Conservation (phyloP, 2,888 invertebrate species). For the Cabera pusaria region DNA sequence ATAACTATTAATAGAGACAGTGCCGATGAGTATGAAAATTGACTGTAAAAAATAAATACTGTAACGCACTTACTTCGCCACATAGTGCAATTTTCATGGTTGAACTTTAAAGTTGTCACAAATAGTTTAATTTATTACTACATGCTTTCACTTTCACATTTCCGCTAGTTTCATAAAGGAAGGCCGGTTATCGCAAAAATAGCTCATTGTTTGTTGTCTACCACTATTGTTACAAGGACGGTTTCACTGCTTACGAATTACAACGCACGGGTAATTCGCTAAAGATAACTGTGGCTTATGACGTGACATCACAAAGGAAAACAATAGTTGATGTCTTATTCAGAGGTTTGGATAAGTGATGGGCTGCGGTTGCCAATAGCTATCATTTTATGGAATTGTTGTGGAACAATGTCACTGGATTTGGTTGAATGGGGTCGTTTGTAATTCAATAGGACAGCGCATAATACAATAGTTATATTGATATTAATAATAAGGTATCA, state of each 20-base stretch:
- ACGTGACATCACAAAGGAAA: constrained; percentile 50
- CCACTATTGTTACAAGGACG: constrained; percentile 64
- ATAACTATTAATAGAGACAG: no score
- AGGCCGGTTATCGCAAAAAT: constrained; percentile 59
- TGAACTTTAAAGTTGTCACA: constrained; percentile 14
- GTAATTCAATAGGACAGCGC: no score
- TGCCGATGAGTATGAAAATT: no score
- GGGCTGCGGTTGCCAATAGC: constrained; percentile 24
- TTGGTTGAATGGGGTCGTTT: constrained; percentile 18
- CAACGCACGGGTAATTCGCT: constrained; percentile 36
- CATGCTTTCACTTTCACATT: constrained; percentile 70
- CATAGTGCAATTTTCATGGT: constrained; percentile 11
- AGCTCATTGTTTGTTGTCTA: constrained; percentile 68
- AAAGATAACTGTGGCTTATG: constrained; percentile 44
- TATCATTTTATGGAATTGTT: constrained; percentile 17
- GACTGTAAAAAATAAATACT: no score
- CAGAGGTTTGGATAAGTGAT: constrained; percentile 3
- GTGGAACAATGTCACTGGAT: constrained; percentile 23
- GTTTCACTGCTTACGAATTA: constrained; percentile 54
- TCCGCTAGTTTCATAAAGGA: constrained; percentile 53
- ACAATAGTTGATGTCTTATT: constrained; percentile 41
- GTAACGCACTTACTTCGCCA: constrained; percentile 2
- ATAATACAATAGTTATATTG: no score
- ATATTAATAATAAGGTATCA: no score
- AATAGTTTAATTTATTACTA: constrained; percentile 20